Conservation (phyloP, 1,140 invertebrate species). For the Macrocentrus cingulum region DNA sequence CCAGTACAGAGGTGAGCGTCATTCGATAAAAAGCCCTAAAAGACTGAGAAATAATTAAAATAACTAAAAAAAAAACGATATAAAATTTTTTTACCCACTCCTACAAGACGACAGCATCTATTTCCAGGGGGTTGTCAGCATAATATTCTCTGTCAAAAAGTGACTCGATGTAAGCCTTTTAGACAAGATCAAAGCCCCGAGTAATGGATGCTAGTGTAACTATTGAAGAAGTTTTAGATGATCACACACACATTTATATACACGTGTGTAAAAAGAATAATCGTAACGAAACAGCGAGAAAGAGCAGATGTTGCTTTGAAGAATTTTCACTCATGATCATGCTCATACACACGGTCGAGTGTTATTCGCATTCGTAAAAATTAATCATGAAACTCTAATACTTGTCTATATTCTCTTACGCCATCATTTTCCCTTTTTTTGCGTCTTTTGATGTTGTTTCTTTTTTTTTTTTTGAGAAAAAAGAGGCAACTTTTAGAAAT, state of each 20-base stretch:
- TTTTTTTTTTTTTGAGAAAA: too few relatives aligned
- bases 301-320: conserved; percentile 6
- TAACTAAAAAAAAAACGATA: too few relatives aligned
- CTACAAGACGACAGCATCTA: too few relatives aligned
- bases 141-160: conserved; percentile 19
- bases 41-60: too few relatives aligned
- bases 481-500: conserved; percentile 1
- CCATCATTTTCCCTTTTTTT: too few relatives aligned
- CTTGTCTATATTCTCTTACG: not conserved
- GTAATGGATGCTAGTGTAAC: conserved; percentile 32
- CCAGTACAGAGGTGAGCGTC: too few relatives aligned
- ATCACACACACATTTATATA: not conserved
- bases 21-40: too few relatives aligned
- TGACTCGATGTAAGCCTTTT: conserved; percentile 31
- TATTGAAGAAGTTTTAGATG: conserved; percentile 27
- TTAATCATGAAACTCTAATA: conserved; percentile 7
- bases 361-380: conserved; percentile 7
- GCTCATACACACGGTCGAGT: too few relatives aligned
- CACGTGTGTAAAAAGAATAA: conserved; percentile 1
- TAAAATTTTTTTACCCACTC: too few relatives aligned
- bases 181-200: conserved; percentile 30
- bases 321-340: too few relatives aligned
- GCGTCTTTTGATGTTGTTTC: not conserved
- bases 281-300: conserved; percentile 2
- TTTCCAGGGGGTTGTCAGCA: not conserved